Percentiles rank a stretch among this genome's conserved stretches.
These are phyloP conservation scores for Archivesica marissinica DNA, from an alignment of 1,140 invertebrate genomes.

Conservation along the genomic window DNA sequence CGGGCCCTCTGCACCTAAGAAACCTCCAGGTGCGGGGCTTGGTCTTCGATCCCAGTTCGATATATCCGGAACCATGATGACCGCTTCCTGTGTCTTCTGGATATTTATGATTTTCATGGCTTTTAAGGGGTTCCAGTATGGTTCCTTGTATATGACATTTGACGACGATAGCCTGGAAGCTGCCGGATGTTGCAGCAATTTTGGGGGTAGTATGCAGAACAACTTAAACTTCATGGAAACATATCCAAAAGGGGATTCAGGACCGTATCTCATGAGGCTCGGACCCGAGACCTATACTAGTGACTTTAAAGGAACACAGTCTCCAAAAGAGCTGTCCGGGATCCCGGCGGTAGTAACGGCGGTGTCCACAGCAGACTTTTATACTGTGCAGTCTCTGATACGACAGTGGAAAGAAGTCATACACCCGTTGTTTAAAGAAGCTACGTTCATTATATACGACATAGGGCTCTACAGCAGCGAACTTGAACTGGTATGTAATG, in stretches of 20 bases:
- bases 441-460: slow-evolving; percentile 73
- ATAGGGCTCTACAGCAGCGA: slow-evolving; percentile 71
- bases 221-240: slow-evolving; percentile 68
- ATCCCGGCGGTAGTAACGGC: slow-evolving; percentile 77
- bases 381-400: slow-evolving; percentile 63
- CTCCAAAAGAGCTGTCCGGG: slow-evolving; percentile 56
- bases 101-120: slow-evolving; percentile 47
- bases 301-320: slow-evolving; percentile 60
- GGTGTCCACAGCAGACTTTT: slow-evolving; percentile 71
- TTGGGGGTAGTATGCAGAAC: slow-evolving; percentile 57
- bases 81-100: slow-evolving; percentile 67
- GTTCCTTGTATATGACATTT: slow-evolving; percentile 54
- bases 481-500: slow-evolving; percentile 72
- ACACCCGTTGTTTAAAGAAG: neutral
- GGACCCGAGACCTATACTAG: slow-evolving; percentile 61
- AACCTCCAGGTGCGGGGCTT: neutral
- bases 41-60: slow-evolving; percentile 42
- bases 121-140: slow-evolving; percentile 63
- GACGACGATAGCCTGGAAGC: slow-evolving; percentile 52
- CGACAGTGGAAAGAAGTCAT: slow-evolving; percentile 53
- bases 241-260: slow-evolving; percentile 74
- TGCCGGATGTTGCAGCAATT: slow-evolving; percentile 61
- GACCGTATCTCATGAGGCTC: slow-evolving; percentile 74
- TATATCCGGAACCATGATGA: slow-evolving; percentile 61
- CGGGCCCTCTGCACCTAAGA: neutral